A percentile compares a stretch with the other conserved stretches of the same genome.
Evolutionary conservation across 2,113 vertebrate species (phyloP).

Genomic region (Girardinichthys multiradiatus): DNA sequence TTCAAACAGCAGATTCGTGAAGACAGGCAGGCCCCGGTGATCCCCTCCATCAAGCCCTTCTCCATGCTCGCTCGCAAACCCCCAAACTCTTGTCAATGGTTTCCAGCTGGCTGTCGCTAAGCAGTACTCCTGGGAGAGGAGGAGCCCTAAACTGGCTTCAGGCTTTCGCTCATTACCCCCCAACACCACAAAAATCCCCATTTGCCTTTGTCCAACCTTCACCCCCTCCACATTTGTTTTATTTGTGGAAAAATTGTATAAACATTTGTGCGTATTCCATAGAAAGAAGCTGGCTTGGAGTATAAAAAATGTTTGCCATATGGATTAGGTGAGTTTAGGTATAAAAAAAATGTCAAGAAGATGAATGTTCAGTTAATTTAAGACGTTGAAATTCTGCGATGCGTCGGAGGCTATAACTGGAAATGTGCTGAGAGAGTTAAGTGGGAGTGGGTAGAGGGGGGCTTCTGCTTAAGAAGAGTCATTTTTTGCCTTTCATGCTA

Average conservation of each 20-base stretch:
- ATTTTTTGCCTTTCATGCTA: slow-evolving; percentile 52
- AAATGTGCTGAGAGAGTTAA: slow-evolving; percentile 48
- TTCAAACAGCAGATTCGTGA: slow-evolving; percentile 32
- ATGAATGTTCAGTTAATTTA: background rate
- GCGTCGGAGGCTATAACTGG: slow-evolving; percentile 2
- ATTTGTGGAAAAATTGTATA: slow-evolving; percentile 71
- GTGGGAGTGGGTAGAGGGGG: background rate
- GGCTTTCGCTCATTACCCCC: slow-evolving; percentile 43
- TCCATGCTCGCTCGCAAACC: slow-evolving; percentile 48
- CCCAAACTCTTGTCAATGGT: slow-evolving; percentile 68
- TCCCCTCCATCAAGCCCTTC: slow-evolving; percentile 38
- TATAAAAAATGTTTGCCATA: background rate
- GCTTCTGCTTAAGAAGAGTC: slow-evolving; percentile 23
- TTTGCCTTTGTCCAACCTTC: slow-evolving; percentile 23
- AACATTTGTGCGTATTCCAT: slow-evolving; percentile 68
- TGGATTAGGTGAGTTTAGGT: background rate
- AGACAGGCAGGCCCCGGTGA: slow-evolving; percentile 43
- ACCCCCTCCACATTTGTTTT: slow-evolving; percentile 63
- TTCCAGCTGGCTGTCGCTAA: slow-evolving; percentile 70
- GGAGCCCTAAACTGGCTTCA: slow-evolving; percentile 58
- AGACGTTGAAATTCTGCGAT: slow-evolving; percentile 12
- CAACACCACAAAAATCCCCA: slow-evolving; percentile 22
- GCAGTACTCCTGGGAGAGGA: slow-evolving; percentile 59
- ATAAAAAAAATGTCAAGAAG: slow-evolving; percentile 13
- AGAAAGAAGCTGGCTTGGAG: slow-evolving; percentile 34